Evolutionary conservation across 2,797 vertebrate species (phyloP), one percentile per base, ranked within the genome.

Genomic region (Enteromius trimaculatus): DNA sequence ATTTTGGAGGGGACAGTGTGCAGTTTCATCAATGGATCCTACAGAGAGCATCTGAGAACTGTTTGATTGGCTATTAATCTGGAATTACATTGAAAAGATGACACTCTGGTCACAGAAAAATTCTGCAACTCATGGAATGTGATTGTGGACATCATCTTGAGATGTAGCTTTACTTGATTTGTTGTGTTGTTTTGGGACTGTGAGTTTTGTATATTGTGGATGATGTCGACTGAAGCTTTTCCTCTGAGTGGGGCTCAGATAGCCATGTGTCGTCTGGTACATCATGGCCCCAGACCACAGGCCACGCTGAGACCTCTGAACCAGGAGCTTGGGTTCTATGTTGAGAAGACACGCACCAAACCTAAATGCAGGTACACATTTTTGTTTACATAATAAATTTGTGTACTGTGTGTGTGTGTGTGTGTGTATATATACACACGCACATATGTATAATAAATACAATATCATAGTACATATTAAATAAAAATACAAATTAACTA

Each of bases 301-400:
- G 93, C 94, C 0, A 89, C 93, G 64, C 91, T 95, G 8, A 94
- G 91, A 86, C 96, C 96, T 0, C 86, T 95, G 77, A 90, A 90
- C 47, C 64, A 93, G 90, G 96, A 96, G 92, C 94, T 96, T 1
- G 92, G 95, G 87, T 83, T 93, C 19, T 94, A 89, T 0, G 92
- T 94, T 83, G 93, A 95, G 86, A 95, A 93, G 92, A 95, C 88
- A 58, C 88, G 88, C 10, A 86, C 64, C 62, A 93, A 92, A 89
- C 92, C 91, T 81, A 94, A 96, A 84, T 92, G 87, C 92, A 96
- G 96, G 96, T 96, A 94, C 77, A 82, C 51, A n/a, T 42, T 11
- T 42, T 42, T 42, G 42, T 42, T 42, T 42, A 42, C 39, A 10
- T 42, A 42, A 42, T 42, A 42, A 9, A 39, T 39, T 37, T 37